phyloP scores from a whole-genome alignment of 2,888 invertebrate genomes.

The Drosophila mulleri region DNA sequence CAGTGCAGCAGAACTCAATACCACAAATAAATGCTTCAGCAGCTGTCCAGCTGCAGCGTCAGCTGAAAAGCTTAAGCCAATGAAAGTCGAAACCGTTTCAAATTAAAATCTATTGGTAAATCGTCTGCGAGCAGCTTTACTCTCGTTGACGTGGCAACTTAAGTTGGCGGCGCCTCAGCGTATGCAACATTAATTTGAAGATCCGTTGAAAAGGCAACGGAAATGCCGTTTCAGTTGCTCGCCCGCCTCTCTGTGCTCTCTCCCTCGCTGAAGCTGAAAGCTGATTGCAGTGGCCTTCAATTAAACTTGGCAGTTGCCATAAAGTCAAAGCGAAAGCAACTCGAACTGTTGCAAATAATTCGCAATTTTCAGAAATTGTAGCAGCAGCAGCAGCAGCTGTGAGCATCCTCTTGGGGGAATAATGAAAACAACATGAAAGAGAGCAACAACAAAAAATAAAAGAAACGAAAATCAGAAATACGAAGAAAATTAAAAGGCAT shows the following conservation, averaged over 20 bases:
- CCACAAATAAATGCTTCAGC: not conserved
- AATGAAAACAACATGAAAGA: conserved; percentile 7
- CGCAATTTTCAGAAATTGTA: conserved; percentile 21
- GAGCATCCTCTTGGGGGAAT: conserved; percentile 9
- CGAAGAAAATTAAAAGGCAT: conserved; percentile 12
- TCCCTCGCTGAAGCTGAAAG: conserved; percentile 17
- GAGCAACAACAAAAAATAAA: not conserved
- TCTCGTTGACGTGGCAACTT: not conserved
- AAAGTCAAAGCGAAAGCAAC: conserved; percentile 22
- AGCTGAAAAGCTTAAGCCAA: not conserved
- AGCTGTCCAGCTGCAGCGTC: not conserved
- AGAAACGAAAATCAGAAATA: not conserved
- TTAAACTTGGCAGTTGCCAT: conserved; percentile 29
- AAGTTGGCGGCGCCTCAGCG: conserved; percentile 11
- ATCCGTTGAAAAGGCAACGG: conserved; percentile 22
- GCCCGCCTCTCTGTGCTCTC: not conserved
- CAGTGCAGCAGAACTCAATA: not conserved
- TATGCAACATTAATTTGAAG: conserved; percentile 36
- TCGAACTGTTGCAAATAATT: conserved; percentile 12
- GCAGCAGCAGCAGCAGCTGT: conserved; percentile 24
- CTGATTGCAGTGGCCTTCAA: conserved; percentile 54
- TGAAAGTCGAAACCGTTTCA: conserved; percentile 13
- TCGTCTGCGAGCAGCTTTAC: conserved; percentile 7
- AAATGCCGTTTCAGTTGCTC: conserved; percentile 31
- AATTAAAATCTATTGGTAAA: conserved; percentile 7